These are phyloP conservation scores for Podabrus alpinus DNA, from an alignment of 2,888 invertebrate species.

Conservation along the genomic window DNA sequence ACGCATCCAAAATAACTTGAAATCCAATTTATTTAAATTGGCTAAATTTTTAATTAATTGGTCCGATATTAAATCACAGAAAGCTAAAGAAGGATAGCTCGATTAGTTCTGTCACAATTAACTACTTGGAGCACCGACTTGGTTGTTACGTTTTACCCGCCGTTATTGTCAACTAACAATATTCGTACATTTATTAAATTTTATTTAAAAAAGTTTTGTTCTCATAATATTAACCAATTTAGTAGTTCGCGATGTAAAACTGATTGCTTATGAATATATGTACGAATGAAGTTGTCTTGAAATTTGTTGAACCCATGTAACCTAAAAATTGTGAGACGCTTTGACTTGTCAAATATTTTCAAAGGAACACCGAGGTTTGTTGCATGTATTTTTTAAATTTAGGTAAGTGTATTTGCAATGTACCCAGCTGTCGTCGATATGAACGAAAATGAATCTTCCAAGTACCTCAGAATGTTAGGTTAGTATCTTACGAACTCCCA, in stretches of 20 bases:
- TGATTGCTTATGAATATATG: background rate
- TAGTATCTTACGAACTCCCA: conserved; percentile 40
- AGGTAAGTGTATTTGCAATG: conserved; percentile 48
- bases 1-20: background rate
- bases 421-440: conserved; percentile 80
- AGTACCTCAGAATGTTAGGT: conserved; percentile 86
- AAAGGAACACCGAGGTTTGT: conserved; percentile 4
- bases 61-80: background rate
- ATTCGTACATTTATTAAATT: background rate
- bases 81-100: background rate
- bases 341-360: conserved; percentile 19
- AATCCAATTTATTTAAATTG: background rate
- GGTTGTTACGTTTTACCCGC: background rate
- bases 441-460: conserved; percentile 87
- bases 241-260: background rate
- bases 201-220: background rate
- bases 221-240: background rate
- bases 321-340: conserved; percentile 22
- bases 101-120: background rate
- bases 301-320: conserved; percentile 11
- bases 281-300: background rate
- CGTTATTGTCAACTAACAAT: background rate
- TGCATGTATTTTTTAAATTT: conserved; percentile 5
- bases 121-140: background rate
- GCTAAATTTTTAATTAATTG: background rate